A percentile compares a stretch with the other conserved stretches of the same genome.
These are phyloP conservation scores for Elgaria multicarinata DNA, from an alignment of 2,113 vertebrate species.

Conservation along the genomic window DNA sequence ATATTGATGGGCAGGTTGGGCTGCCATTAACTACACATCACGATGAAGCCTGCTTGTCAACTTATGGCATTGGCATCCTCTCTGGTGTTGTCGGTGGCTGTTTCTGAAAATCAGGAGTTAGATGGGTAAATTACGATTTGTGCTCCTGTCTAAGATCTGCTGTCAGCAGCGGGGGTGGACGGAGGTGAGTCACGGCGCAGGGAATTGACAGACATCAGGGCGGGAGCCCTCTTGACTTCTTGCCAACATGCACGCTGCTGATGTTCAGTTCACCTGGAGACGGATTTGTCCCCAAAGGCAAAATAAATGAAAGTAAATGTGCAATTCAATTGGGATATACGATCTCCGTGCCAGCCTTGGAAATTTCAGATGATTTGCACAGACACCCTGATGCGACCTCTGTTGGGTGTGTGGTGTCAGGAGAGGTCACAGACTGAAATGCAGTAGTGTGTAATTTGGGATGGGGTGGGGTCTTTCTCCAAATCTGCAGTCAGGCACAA, in stretches of 20 bases:
- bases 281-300: constrained; percentile 19
- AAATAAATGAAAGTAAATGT: background rate
- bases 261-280: background rate
- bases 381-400: fast-evolving
- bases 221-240: background rate
- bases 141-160: constrained; percentile 8
- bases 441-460: background rate
- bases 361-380: background rate
- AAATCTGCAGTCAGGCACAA: background rate
- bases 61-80: constrained; percentile 54
- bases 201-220: background rate
- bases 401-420: background rate
- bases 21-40: constrained; percentile 45
- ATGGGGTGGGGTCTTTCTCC: background rate
- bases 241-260: background rate
- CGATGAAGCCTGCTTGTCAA: constrained; percentile 41
- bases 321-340: constrained; percentile 33
- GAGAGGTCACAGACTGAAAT: background rate
- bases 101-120: constrained; percentile 9
- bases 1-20: constrained; percentile 54
- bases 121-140: constrained; percentile 5
- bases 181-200: background rate
- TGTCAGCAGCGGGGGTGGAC: background rate
- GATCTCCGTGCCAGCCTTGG: background rate
- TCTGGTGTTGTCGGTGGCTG: background rate